Conservation (phyloP, 2,888 invertebrate genomes). For the Caenorhabditis zanzibari region DNA sequence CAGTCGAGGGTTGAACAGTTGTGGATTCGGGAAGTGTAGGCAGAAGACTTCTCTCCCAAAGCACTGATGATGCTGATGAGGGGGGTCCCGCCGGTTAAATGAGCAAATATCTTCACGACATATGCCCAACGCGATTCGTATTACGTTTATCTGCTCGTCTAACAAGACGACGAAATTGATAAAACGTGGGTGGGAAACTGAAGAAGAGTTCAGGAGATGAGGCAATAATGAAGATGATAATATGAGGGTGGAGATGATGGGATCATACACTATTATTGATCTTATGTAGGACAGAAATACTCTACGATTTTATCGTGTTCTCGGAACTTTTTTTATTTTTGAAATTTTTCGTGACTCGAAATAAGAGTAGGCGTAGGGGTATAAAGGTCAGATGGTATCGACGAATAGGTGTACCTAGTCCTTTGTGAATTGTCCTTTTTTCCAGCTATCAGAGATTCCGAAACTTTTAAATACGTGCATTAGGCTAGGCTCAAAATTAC, state of each 20-base stretch:
- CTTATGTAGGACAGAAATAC: conserved; percentile 41
- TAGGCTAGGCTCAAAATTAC: background rate
- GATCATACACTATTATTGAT: conserved; percentile 57
- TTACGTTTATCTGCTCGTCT: conserved; percentile 60
- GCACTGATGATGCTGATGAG: conserved; percentile 25
- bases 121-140: conserved; percentile 63
- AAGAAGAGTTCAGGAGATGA: conserved; percentile 16
- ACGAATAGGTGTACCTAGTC: background rate
- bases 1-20: conserved; percentile 32
- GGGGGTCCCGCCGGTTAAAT: conserved; percentile 44
- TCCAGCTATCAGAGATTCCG: too few relatives aligned
- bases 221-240: conserved; percentile 15
- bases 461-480: too few relatives aligned
- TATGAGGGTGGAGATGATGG: conserved; percentile 30
- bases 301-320: conserved; percentile 49
- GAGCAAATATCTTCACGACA: conserved; percentile 62
- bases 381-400: conserved; percentile 4
- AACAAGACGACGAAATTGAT: conserved; percentile 48
- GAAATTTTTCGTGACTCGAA: conserved; percentile 2
- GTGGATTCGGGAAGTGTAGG: conserved; percentile 20
- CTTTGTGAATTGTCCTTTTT: background rate
- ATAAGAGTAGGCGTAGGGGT: conserved; percentile 2
- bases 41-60: background rate
- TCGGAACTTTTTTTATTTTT: conserved; percentile 42
- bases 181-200: conserved; percentile 50